These are phyloP conservation scores for Nomada lathburiana DNA, from an alignment of 2,888 invertebrate species.

Conservation along the genomic window DNA sequence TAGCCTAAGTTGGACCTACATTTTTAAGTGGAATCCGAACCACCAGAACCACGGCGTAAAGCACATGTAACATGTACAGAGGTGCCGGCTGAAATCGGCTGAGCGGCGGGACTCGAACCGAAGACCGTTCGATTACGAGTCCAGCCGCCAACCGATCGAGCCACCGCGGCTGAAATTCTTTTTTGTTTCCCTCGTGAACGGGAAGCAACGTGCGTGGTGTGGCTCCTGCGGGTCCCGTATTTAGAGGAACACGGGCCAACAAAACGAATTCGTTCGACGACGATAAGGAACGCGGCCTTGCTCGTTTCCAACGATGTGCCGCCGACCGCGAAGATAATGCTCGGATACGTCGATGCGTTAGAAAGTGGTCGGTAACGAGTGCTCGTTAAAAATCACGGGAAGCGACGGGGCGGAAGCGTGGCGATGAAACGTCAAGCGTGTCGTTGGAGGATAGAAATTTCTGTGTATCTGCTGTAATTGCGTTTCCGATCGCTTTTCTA, in stretches of 20 bases:
- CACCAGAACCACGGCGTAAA: too few relatives aligned
- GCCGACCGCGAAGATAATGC: slow-evolving; percentile 45
- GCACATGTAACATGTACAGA: too few relatives aligned
- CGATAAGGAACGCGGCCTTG: slow-evolving; percentile 34
- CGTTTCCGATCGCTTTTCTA: slow-evolving; percentile 38
- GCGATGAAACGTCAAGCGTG: slow-evolving; percentile 50
- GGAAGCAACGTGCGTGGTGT: background rate
- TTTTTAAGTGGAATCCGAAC: too few relatives aligned
- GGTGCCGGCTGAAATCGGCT: too few relatives aligned
- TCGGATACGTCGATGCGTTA: slow-evolving; percentile 51
- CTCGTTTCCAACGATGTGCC: slow-evolving; percentile 13
- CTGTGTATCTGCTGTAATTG: slow-evolving; percentile 17
- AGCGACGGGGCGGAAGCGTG: slow-evolving; percentile 25
- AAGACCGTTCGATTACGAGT: too few relatives aligned
- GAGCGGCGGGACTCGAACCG: too few relatives aligned
- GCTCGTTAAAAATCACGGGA: slow-evolving; percentile 50
- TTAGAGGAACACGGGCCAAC: slow-evolving; percentile 15
- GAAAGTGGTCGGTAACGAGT: slow-evolving; percentile 45
- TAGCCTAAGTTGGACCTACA: too few relatives aligned
- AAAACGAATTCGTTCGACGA: slow-evolving; percentile 13
- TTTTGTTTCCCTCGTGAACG: too few relatives aligned
- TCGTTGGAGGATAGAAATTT: slow-evolving; percentile 32
- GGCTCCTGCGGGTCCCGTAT: slow-evolving; percentile 36
- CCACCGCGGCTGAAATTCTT: too few relatives aligned
- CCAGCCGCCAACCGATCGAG: too few relatives aligned